Evolutionary conservation across 2,113 vertebrate genomes (phyloP).

Genomic region (Callaeas wilsoni): DNA sequence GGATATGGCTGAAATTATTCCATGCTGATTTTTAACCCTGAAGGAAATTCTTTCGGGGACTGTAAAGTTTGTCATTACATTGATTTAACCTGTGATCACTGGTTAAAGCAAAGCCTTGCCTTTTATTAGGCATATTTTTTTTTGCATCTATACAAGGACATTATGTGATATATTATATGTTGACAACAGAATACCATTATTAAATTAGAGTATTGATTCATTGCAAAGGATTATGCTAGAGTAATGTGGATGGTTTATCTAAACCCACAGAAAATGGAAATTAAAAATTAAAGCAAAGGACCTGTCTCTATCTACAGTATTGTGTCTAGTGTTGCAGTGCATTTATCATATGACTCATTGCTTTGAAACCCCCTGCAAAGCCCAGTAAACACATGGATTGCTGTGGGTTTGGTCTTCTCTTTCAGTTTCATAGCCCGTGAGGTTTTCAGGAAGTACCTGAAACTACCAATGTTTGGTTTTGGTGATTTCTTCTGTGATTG

Average conservation of each 20-base stretch:
- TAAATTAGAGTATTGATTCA: conserved; percentile 54
- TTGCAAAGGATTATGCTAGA: conserved; percentile 23
- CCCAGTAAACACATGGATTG: background rate
- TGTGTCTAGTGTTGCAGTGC: background rate
- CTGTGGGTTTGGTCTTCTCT: background rate
- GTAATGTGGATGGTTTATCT: conserved; percentile 21
- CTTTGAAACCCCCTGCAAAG: background rate
- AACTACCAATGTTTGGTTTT: background rate
- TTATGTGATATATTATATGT: conserved; percentile 36
- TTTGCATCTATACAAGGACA: background rate
- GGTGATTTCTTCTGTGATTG: background rate
- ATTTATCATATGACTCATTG: conserved; percentile 32
- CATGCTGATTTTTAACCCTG: background rate
- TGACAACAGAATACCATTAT: conserved; percentile 43
- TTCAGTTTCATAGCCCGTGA: background rate
- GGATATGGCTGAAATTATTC: background rate
- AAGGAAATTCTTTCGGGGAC: background rate
- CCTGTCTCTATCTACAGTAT: background rate
- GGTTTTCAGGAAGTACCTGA: background rate
- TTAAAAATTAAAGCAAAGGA: conserved; percentile 56
- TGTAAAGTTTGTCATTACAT: background rate
- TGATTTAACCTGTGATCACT: background rate
- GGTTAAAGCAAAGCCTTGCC: background rate
- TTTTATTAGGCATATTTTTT: background rate
- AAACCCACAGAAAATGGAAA: conserved; percentile 54